These are phyloP conservation scores for Prorops nasuta DNA, from an alignment of 1,140 invertebrate genomes.

Conservation along the genomic window DNA sequence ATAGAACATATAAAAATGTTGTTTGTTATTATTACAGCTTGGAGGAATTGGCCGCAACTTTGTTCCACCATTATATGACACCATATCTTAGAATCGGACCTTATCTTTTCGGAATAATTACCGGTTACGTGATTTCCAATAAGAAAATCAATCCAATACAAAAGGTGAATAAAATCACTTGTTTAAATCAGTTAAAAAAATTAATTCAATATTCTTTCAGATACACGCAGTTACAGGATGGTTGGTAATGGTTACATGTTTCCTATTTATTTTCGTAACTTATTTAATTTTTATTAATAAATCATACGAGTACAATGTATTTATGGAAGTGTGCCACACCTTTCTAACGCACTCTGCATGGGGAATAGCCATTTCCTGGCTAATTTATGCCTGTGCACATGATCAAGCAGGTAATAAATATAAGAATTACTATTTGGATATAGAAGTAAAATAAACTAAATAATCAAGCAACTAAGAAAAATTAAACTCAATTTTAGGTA, in stretches of 20 bases:
- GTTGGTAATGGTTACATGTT: no score
- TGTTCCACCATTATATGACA: slow-evolving; percentile 14
- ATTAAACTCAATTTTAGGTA: slow-evolving; percentile 3
- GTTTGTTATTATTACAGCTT: not conserved
- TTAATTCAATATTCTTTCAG: no score
- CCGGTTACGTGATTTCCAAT: slow-evolving; percentile 47
- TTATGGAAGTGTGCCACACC: slow-evolving; percentile 18
- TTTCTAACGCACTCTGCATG: slow-evolving; percentile 48
- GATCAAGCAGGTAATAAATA: slow-evolving; percentile 21
- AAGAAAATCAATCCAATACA: not conserved
- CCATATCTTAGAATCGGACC: slow-evolving; percentile 55
- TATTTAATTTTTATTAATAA: no score
- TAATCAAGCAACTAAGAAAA: no score
- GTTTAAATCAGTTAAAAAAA: no score
- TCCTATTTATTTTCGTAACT: no score
- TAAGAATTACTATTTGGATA: not conserved
- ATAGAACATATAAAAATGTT: not conserved
- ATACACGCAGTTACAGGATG: no score
- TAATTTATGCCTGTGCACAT: slow-evolving; percentile 53
- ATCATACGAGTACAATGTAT: not conserved
- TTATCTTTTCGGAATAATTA: slow-evolving; percentile 60
- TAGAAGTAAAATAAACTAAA: not conserved
- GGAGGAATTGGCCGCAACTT: not conserved
- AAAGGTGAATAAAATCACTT: slow-evolving; percentile 14
- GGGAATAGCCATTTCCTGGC: slow-evolving; percentile 50